Percentiles rank a stretch among this genome's conserved stretches.
Evolutionary conservation across 1,140 invertebrate genomes (phyloP).

Genomic region (Coptotermes formosanus): DNA sequence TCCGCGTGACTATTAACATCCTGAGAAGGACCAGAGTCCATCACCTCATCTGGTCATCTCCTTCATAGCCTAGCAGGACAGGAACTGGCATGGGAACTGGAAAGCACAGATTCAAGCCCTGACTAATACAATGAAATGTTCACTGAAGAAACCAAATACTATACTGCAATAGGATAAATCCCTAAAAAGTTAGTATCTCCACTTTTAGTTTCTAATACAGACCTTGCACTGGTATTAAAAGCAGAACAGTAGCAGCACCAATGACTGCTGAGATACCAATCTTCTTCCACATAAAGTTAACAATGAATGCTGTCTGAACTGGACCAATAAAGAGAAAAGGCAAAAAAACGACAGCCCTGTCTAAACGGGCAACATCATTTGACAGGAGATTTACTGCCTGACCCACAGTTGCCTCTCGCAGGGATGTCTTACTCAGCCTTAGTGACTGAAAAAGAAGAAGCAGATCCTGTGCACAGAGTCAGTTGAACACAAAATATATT

Average conservation of each 20-base stretch:
- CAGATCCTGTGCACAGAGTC: too few species aligned
- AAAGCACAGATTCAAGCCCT: too few species aligned
- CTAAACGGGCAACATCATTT: slow-evolving; percentile 77
- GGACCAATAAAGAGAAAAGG: slow-evolving; percentile 82
- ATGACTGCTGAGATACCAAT: slow-evolving; percentile 72
- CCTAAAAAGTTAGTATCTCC: too few species aligned
- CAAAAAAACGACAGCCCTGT: slow-evolving; percentile 63
- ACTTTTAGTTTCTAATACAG: slow-evolving; percentile 36
- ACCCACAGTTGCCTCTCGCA: slow-evolving; percentile 75
- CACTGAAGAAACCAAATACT: too few species aligned
- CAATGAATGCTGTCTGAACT: slow-evolving; percentile 71
- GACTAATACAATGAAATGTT: too few species aligned
- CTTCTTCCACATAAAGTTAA: slow-evolving; percentile 71
- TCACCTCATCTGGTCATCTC: too few species aligned
- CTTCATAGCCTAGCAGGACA: too few species aligned
- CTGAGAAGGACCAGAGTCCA: too few species aligned
- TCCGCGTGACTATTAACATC: too few species aligned
- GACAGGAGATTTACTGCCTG: slow-evolving; percentile 84
- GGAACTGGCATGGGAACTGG: too few species aligned
- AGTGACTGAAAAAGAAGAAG: background rate
- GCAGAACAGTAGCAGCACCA: slow-evolving; percentile 72
- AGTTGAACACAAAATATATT: too few species aligned
- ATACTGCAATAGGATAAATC: too few species aligned
- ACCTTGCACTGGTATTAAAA: slow-evolving; percentile 84
- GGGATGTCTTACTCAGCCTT: slow-evolving; percentile 49